phyloP scores from a whole-genome alignment of 1,140 invertebrate species.

The Antheraea mylitta region DNA sequence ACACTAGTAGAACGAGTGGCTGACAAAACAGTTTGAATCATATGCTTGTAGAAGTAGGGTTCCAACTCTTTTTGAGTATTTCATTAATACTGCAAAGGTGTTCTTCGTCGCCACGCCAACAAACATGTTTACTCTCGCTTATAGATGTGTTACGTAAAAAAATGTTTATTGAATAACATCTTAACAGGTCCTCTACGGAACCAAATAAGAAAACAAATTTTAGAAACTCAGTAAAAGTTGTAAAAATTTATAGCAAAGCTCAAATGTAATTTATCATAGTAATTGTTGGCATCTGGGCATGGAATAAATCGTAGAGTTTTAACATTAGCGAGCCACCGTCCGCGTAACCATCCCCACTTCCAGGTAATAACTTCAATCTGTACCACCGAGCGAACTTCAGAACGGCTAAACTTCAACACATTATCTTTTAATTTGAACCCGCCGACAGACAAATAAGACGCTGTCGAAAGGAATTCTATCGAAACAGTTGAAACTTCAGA shows the following conservation, averaged over 20 bases:
- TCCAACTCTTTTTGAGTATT: no score
- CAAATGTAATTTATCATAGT: conserved; percentile 54
- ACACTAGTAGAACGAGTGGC: no score
- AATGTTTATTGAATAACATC: no score
- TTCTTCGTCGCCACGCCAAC: no score
- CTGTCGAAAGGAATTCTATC: conserved; percentile 38
- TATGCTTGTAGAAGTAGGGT: no score
- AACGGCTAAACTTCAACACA: conserved; percentile 63
- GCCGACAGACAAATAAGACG: conserved; percentile 49
- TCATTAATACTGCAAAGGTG: no score
- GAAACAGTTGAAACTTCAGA: conserved; percentile 47
- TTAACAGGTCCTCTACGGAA: background rate
- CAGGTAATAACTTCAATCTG: conserved; percentile 73
- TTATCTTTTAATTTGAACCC: conserved; percentile 61
- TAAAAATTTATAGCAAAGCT: conserved; percentile 43
- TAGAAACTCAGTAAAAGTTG: conserved; percentile 29
- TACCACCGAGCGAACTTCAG: conserved; percentile 46
- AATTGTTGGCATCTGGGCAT: conserved; percentile 61
- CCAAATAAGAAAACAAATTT: conserved; percentile 15
- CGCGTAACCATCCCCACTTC: conserved; percentile 32
- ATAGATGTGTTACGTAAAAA: no score
- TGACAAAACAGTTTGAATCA: no score
- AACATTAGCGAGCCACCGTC: conserved; percentile 45
- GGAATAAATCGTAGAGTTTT: conserved; percentile 66
- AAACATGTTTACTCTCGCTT: no score